Evolutionary conservation across 2,888 invertebrate species (phyloP), one percentile per base, ranked within the genome.

Genomic region (Nezara viridula): DNA sequence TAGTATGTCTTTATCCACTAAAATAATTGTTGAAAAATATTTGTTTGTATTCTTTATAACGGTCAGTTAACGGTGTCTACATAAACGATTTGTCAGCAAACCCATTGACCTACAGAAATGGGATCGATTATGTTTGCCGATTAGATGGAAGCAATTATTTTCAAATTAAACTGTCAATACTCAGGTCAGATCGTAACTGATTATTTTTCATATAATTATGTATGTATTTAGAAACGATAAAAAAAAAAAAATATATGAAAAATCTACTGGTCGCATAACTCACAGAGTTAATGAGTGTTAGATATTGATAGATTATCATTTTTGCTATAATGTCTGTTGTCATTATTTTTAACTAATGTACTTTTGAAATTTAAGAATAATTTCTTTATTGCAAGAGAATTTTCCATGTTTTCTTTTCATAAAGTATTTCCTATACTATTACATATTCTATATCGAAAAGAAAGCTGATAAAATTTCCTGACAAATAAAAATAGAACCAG

Each of bases 131-230:
- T 10, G 66, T 73, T 73, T 9, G 32, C 32, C 27, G 19, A 37
- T 37, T 2, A 73, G 66, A 37, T 73, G 37, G 66, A 73, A 73
- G 37, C 66, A 73, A 73, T 73, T 73, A 73, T 73, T 73, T 73
- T 73, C 66, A 37, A 37, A 37, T 73, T 73, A 73, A 73, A 73
- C 19, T 73, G 37, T 73, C 37, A 73, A 73, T 73, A 73, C 19
- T 37, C 19, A 37, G 21, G 66, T 5, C 1, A 37, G 37, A 73
- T 37, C 7, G 4, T 32, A 60, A 37, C 37, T 73, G 66, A 21
- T 73, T 37, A 37, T 73, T 32, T 37, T 73, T 37, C 66, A 24
- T 37, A 10, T 37, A 7, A 37, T 73, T 73, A 60, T 60, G 5
- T 27, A 9, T 1, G 55, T 55, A 27, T 27, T 60, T 60, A 37